Conservation (phyloP, 2,113 vertebrate species). For the Sander lucioperca region DNA sequence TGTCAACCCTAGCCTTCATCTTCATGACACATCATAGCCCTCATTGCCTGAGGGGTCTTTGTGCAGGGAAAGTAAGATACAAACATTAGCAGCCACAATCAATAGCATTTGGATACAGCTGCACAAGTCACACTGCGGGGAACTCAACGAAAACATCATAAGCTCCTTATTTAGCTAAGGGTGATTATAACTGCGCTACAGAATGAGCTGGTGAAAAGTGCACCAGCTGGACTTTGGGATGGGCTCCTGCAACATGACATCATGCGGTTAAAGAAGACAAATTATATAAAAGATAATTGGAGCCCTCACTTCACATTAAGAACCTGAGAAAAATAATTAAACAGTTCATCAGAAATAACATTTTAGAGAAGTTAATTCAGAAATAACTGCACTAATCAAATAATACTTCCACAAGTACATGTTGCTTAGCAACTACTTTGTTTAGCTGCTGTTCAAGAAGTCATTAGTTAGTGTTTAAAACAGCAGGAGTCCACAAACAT, state of each 20-base stretch:
- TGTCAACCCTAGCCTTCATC: constrained; percentile 34
- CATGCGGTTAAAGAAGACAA: not conserved
- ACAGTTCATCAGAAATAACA: not conserved
- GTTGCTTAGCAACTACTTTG: constrained; percentile 1
- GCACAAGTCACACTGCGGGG: constrained; percentile 40
- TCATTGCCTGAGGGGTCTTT: not conserved
- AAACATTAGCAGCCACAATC: constrained; percentile 40
- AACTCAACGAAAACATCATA: constrained; percentile 39
- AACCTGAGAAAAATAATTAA: not conserved
- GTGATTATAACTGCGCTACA: constrained; percentile 51
- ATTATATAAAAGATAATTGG: constrained; percentile 29
- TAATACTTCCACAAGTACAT: not conserved
- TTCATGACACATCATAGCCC: constrained; percentile 37
- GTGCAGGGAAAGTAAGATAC: constrained; percentile 26
- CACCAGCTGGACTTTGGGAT: constrained; percentile 20
- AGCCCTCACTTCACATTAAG: not conserved
- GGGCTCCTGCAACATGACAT: constrained; percentile 8
- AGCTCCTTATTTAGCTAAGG: constrained; percentile 62
- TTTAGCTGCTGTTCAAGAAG: not conserved
- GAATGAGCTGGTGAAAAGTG: constrained; percentile 41
- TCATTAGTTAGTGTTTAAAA: not conserved
- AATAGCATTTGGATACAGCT: constrained; percentile 55
- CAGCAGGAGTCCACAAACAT: not conserved
- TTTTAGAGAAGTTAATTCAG: constrained; percentile 1
- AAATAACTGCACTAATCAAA: constrained; percentile 21